Base-by-base conservation (phyloP, 1,140 invertebrate genomes). In the Drosophila equinoxialis region DNA sequence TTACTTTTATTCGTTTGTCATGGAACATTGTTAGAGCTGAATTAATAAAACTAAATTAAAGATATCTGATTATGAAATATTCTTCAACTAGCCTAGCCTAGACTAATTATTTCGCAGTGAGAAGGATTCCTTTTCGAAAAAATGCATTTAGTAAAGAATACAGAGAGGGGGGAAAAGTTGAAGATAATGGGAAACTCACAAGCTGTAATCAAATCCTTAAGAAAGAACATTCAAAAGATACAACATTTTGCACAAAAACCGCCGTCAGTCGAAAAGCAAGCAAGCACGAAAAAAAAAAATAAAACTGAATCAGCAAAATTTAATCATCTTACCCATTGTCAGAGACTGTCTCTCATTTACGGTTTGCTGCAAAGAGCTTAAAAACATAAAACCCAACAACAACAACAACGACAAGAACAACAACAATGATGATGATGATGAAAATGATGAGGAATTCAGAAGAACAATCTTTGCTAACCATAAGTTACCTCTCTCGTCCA, bases 261-360 rank as follows among this genome's bases (percentile, higher is more conserved):
- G 23, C 23, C 23, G 23, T 26, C 23, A 26, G 23, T 26, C 23
- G 23, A 68, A 58, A 48, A 48, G 37, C 64, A 68, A 65, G 23
- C 23, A 26, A 4, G 23, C 23, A 26, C 0, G 3, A 62, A 76
- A 65, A 55, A 65, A 55, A 30, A 54, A 30, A 55, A 55, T 13
- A n/a, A 55, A 37, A 33, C 77, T 82, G 82, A 86, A 82, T 86
- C 82, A 79, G 64, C 65, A 74, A 69, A 86, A 87, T 76, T 87
- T 86, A 82, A 86, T 86, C 82, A 87, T 70, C 80, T 77, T 57
- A 20, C 66, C 35, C 30, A 26, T 67, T 70, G 45, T 68, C 42
- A 6, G 63, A 58, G 13, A 61, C 20, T 64, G 10, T 39, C 37
- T 39, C 37, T 3, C 10, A 13, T 8, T 39, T 30, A 30, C 30